Percentiles rank a stretch among this genome's conserved stretches.
phyloP scores from a whole-genome alignment of 2,888 invertebrate genomes.

The Pristionchus japonicus region DNA sequence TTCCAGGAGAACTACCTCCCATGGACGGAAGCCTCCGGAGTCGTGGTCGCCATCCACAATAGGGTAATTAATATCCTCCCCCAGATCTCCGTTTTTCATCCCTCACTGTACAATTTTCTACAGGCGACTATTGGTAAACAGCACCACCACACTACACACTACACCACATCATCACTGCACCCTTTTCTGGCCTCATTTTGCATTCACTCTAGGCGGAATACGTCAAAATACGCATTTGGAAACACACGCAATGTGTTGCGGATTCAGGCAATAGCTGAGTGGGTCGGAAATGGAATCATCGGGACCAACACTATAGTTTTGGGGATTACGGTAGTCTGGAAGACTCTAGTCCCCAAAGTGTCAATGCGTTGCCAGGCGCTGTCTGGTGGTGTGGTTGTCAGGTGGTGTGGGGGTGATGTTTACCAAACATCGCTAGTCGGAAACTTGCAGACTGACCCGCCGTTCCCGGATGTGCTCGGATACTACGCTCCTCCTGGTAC shows the following conservation, averaged over 20 bases:
- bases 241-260: background rate
- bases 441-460: slow-evolving; percentile 47
- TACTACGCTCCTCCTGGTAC: slow-evolving; percentile 67
- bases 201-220: background rate
- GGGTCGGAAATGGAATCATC: background rate
- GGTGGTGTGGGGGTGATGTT: slow-evolving; percentile 15
- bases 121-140: background rate
- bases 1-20: slow-evolving; percentile 65
- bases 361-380: background rate
- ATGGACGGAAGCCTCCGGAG: slow-evolving; percentile 75
- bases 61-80: slow-evolving; percentile 52
- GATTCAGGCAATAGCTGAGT: background rate
- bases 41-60: slow-evolving; percentile 75
- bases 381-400: background rate
- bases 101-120: background rate
- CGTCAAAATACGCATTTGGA: background rate
- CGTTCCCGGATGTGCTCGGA: slow-evolving; percentile 63
- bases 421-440: background rate
- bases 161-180: background rate
- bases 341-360: background rate
- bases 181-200: background rate
- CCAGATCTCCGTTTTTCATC: background rate
- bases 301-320: background rate
- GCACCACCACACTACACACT: background rate
- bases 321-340: background rate